Evolutionary conservation across 1,140 invertebrate genomes (phyloP).

Genomic region (Scaptomyza montana): DNA sequence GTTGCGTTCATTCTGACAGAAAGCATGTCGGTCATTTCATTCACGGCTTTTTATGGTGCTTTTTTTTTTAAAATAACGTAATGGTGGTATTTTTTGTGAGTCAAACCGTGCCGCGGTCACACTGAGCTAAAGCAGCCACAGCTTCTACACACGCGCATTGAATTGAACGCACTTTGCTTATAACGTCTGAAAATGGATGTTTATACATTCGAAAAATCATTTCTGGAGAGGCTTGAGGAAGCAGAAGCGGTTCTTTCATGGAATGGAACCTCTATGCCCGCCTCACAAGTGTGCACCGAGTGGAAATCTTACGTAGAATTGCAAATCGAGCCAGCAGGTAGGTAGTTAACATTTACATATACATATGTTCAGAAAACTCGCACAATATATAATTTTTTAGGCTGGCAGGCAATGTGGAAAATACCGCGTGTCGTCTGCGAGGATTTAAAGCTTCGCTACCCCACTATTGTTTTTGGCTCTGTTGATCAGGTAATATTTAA

Average conservation of each 20-base stretch:
- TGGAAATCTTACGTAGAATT: conserved; percentile 86
- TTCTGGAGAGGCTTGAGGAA: conserved; percentile 85
- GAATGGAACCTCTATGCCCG: conserved; percentile 83
- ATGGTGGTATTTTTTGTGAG: no score
- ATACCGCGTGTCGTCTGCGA: conserved; percentile 86
- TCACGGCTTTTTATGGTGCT: no score
- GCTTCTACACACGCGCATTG: conserved; percentile 35
- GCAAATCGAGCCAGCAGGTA: conserved; percentile 85
- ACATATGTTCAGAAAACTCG: conserved; percentile 13
- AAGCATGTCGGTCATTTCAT: no score
- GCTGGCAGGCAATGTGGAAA: conserved; percentile 88
- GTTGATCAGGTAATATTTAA: conserved; percentile 85
- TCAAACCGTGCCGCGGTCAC: no score
- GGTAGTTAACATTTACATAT: conserved; percentile 27
- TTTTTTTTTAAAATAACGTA: no score
- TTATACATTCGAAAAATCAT: conserved; percentile 86
- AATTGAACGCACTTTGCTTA: conserved; percentile 47
- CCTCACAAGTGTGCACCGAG: conserved; percentile 85
- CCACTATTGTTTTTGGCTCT: conserved; percentile 86
- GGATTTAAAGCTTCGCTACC: conserved; percentile 85
- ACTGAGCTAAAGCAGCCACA: conserved; percentile 20
- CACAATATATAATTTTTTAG: conserved; percentile 49
- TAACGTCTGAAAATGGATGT: conserved; percentile 84
- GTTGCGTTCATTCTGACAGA: no score
- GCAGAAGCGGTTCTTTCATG: conserved; percentile 85